These are phyloP conservation scores for Nyctibius bracteatus DNA, from an alignment of 2,113 vertebrate genomes.

Conservation along the genomic window DNA sequence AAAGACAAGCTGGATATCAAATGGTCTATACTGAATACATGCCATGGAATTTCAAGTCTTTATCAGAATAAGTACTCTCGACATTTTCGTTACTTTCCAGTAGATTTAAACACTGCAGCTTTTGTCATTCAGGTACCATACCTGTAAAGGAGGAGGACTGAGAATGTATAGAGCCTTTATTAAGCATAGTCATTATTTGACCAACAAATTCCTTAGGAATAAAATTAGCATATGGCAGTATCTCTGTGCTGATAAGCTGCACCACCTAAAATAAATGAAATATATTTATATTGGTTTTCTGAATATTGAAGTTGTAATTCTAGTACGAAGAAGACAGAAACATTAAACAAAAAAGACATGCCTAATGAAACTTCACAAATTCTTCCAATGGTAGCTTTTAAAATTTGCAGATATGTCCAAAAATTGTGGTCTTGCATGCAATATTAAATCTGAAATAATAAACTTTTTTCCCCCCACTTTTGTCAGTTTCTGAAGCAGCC, in stretches of 20 bases:
- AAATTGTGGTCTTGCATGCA: background rate
- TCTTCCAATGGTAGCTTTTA: background rate
- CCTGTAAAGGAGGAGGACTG: constrained; percentile 98
- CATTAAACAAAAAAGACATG: background rate
- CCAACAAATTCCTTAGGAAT: constrained; percentile 99
- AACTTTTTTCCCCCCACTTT: background rate
- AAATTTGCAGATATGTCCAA: background rate
- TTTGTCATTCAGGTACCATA: constrained; percentile 55
- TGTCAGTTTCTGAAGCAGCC: background rate
- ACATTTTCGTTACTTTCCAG: background rate
- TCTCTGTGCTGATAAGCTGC: constrained; percentile 96
- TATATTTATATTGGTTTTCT: background rate
- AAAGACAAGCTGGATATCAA: background rate
- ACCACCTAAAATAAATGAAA: constrained; percentile 84
- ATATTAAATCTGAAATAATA: background rate
- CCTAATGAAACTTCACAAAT: background rate
- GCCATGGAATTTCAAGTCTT: background rate
- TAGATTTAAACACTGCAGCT: background rate
- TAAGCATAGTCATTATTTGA: constrained; percentile 99
- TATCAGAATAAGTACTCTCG: background rate
- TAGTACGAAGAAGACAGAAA: background rate
- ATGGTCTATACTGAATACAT: background rate
- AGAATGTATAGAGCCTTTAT: constrained; percentile 98
- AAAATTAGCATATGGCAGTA: constrained; percentile 97
- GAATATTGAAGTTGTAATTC: background rate